These are phyloP conservation scores for Phalangium opilio DNA, from an alignment of 2,888 invertebrate species.

Conservation along the genomic window DNA sequence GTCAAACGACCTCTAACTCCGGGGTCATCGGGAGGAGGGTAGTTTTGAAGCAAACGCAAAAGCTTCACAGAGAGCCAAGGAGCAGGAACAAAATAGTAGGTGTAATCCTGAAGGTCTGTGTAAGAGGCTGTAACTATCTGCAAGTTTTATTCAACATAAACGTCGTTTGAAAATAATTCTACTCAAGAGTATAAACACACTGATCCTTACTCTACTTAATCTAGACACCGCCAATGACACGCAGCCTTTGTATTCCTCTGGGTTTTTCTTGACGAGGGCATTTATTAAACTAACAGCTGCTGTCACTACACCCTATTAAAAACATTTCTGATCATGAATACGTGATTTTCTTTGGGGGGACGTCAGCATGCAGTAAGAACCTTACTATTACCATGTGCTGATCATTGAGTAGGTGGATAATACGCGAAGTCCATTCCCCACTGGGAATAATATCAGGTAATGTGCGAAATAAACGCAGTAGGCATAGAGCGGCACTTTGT, in stretches of 20 bases:
- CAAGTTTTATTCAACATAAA: conserved; percentile 16
- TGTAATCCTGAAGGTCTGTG: conserved; percentile 98
- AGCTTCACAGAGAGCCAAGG: conserved; percentile 99
- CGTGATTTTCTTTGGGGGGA: too few species aligned
- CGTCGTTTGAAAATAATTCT: neutral
- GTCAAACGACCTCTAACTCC: conserved; percentile 35
- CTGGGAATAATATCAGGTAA: conserved; percentile 91
- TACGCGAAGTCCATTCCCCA: conserved; percentile 96
- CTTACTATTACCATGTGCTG: conserved; percentile 59
- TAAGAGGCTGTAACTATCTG: conserved; percentile 97
- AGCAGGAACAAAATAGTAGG: conserved; percentile 99
- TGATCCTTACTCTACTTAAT: conserved; percentile 56
- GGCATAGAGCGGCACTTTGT: conserved; percentile 94
- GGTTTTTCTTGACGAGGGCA: conserved; percentile 93
- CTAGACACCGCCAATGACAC: conserved; percentile 95
- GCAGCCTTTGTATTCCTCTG: conserved; percentile 98
- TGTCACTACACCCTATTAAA: conserved; percentile 70
- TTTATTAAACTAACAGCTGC: conserved; percentile 96
- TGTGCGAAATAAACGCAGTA: conserved; percentile 81
- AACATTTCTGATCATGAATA: conserved; percentile 1
- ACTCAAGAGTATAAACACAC: neutral
- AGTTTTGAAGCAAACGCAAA: conserved; percentile 87
- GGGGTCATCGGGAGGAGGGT: conserved; percentile 69
- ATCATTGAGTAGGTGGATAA: conserved; percentile 95
- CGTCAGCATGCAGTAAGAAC: neutral